These are phyloP conservation scores for Hypothenemus hampei DNA, from an alignment of 1,140 invertebrate species.

Conservation along the genomic window DNA sequence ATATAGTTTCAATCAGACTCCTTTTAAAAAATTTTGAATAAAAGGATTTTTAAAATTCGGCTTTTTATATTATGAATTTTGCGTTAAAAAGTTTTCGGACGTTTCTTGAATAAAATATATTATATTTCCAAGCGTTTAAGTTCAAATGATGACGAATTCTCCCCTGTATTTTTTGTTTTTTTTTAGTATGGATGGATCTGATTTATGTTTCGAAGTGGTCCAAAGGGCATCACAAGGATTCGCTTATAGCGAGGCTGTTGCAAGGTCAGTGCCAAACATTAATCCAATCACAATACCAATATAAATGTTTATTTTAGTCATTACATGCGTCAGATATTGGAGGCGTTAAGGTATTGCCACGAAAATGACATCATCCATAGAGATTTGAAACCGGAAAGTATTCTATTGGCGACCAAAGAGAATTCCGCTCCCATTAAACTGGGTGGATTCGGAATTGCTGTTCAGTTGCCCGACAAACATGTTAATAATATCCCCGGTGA, in stretches of 20 bases:
- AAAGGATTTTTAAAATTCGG: too few relatives aligned
- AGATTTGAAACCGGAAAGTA: slow-evolving; percentile 93
- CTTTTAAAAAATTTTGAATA: too few relatives aligned
- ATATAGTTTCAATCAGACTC: too few relatives aligned
- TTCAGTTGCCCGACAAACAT: slow-evolving; percentile 78
- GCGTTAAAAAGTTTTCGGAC: too few relatives aligned
- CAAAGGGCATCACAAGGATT: slow-evolving; percentile 91
- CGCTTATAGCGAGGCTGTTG: slow-evolving; percentile 97
- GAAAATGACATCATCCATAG: slow-evolving; percentile 96
- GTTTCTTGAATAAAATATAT: too few relatives aligned
- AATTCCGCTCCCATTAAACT: slow-evolving; percentile 98
- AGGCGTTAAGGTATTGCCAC: slow-evolving; percentile 93
- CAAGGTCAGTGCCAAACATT: slow-evolving; percentile 66
- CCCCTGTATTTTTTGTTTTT: slow-evolving; percentile 31
- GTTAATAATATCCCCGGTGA: slow-evolving; percentile 60
- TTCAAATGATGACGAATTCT: too few relatives aligned
- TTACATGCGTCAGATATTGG: slow-evolving; percentile 95
- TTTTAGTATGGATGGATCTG: slow-evolving; percentile 96
- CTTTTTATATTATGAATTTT: too few relatives aligned
- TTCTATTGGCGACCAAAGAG: slow-evolving; percentile 88
- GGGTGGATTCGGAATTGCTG: slow-evolving; percentile 94
- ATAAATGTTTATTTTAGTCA: too few relatives aligned
- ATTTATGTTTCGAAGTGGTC: slow-evolving; percentile 98
- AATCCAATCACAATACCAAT: background rate
- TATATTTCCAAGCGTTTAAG: too few relatives aligned